Conservation (phyloP, 2,113 vertebrate genomes). For the Pheucticus melanocephalus region DNA sequence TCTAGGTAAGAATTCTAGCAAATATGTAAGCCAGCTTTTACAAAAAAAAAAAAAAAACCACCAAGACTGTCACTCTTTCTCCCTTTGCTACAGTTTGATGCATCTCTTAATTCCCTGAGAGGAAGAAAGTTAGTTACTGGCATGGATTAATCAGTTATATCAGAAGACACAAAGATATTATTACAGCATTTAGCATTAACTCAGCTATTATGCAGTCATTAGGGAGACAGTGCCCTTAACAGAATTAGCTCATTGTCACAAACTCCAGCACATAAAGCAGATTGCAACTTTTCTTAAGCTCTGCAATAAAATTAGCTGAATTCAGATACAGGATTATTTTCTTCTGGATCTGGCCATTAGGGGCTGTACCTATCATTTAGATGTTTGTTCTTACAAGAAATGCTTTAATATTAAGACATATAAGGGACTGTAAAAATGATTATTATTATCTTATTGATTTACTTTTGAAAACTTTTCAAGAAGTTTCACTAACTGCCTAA, state of each 20-base stretch:
- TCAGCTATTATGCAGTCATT: not conserved
- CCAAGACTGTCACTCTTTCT: not conserved
- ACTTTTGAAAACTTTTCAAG: not conserved
- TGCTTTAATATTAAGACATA: not conserved
- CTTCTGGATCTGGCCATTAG: not conserved
- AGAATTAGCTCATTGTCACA: not conserved
- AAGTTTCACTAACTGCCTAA: not conserved
- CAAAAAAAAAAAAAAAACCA: not conserved
- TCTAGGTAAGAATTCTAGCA: not conserved
- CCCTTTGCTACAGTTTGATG: not conserved
- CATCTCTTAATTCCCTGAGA: not conserved
- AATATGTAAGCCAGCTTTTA: not conserved
- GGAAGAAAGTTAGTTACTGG: not conserved
- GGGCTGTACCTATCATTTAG: not conserved
- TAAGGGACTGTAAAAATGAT: not conserved
- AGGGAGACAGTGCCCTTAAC: not conserved
- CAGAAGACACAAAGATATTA: not conserved
- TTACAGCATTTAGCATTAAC: not conserved
- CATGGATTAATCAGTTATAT: not conserved
- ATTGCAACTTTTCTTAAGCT: not conserved
- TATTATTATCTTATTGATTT: not conserved
- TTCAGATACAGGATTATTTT: not conserved
- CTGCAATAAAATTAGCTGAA: not conserved
- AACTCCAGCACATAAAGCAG: not conserved
- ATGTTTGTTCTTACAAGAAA: not conserved